Evolutionary conservation across 1,140 invertebrate genomes (phyloP).

Genomic region (Cardiocondyla obscurior): DNA sequence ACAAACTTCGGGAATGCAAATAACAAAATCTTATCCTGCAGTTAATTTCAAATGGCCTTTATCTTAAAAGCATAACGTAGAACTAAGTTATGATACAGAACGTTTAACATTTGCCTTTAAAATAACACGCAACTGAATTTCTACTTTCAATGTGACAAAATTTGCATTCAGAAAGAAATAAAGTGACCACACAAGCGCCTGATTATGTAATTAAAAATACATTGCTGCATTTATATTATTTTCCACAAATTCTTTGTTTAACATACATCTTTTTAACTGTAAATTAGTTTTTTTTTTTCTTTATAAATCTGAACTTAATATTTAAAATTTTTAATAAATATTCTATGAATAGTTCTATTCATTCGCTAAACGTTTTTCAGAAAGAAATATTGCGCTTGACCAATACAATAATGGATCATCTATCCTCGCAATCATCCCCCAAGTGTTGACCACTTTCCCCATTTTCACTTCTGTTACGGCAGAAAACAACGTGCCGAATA

Average conservation of each 20-base stretch:
- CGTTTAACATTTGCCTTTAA: constrained; percentile 1
- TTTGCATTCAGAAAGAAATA: background rate
- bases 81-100: background rate
- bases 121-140: background rate
- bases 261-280: background rate
- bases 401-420: constrained; percentile 65
- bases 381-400: background rate
- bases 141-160: background rate
- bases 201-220: no score
- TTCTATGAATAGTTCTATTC: background rate
- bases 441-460: constrained; percentile 41
- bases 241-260: background rate
- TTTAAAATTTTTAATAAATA: background rate
- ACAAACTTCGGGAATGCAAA: constrained; percentile 40
- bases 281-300: background rate
- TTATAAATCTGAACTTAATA: background rate
- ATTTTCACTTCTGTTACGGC: constrained; percentile 24
- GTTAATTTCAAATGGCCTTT: constrained; percentile 16
- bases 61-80: constrained; percentile 4
- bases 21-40: constrained; percentile 25
- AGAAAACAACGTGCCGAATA: constrained; percentile 69
- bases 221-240: no score
- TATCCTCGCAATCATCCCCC: constrained; percentile 3
- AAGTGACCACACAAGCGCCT: background rate
- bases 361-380: background rate